Conservation (phyloP, 2,113 vertebrate genomes). For the Circaetus cinerascens region DNA sequence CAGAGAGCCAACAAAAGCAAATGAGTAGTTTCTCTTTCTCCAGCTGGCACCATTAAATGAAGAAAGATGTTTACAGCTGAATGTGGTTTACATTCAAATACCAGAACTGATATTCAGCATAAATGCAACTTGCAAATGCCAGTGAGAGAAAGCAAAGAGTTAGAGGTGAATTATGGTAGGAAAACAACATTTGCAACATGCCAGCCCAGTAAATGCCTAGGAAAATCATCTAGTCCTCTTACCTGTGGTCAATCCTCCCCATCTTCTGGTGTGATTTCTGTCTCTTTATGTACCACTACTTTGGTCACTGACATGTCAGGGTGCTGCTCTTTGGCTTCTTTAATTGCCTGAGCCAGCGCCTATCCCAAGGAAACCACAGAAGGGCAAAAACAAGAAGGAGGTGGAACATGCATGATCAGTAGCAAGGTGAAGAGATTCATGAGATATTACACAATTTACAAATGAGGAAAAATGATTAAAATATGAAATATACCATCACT, state of each 20-base stretch:
- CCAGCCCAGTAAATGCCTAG: slow-evolving; percentile 62
- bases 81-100: not conserved
- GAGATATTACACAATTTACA: slow-evolving; percentile 74
- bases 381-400: slow-evolving; percentile 89
- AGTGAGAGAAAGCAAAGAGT: slow-evolving; percentile 55
- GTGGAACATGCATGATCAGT: slow-evolving; percentile 84
- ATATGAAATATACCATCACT: slow-evolving; percentile 29
- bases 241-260: slow-evolving; percentile 97
- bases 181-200: slow-evolving; percentile 66
- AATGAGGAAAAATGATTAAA: slow-evolving; percentile 67
- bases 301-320: slow-evolving; percentile 99
- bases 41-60: slow-evolving; percentile 43
- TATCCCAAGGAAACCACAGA: slow-evolving; percentile 85
- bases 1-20: slow-evolving; percentile 31
- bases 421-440: slow-evolving; percentile 75
- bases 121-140: slow-evolving; percentile 39
- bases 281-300: slow-evolving; percentile 99
- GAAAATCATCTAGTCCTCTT: slow-evolving; percentile 76
- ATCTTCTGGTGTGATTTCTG: slow-evolving; percentile 95
- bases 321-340: slow-evolving; percentile 99
- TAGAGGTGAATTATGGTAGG: slow-evolving; percentile 42
- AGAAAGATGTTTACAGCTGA: not conserved
- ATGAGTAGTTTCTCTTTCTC: slow-evolving; percentile 54
- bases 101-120: not conserved
- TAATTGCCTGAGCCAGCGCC: slow-evolving; percentile 99